A percentile compares a stretch with the other conserved stretches of the same genome.
These are phyloP conservation scores for Agrochola macilenta DNA, from an alignment of 2,888 invertebrate species.

Conservation along the genomic window DNA sequence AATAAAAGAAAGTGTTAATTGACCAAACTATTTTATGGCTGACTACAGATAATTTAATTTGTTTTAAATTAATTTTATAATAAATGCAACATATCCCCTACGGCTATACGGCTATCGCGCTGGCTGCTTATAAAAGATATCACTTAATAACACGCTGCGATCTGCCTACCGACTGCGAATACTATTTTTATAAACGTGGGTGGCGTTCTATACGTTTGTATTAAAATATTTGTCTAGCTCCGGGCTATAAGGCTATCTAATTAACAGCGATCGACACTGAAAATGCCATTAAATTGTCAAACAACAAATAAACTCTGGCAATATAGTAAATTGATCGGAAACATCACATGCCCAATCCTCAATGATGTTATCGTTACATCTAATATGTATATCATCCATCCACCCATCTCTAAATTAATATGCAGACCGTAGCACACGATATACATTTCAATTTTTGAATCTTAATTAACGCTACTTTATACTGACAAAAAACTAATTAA, in stretches of 20 bases:
- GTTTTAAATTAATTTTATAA: constrained; percentile 45
- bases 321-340: constrained; percentile 74
- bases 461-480: constrained; percentile 64
- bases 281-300: constrained; percentile 82
- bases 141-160: constrained; percentile 74
- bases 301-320: constrained; percentile 75
- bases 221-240: constrained; percentile 79
- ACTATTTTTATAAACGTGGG: constrained; percentile 78
- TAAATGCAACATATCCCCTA: constrained; percentile 53
- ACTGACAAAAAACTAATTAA: constrained; percentile 65
- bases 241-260: constrained; percentile 71
- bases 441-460: constrained; percentile 59
- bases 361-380: constrained; percentile 67
- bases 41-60: constrained; percentile 39
- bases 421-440: constrained; percentile 40
- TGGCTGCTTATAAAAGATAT: constrained; percentile 69
- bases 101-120: constrained; percentile 51
- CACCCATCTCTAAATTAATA: constrained; percentile 62
- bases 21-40: background rate
- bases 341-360: constrained; percentile 52
- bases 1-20: constrained; percentile 15
- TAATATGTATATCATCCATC: no score
- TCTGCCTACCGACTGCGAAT: constrained; percentile 71
- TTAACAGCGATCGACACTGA: constrained; percentile 73
- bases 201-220: constrained; percentile 77